phyloP scores from a whole-genome alignment of 1,140 invertebrate genomes.

The Dendroctonus valens region DNA sequence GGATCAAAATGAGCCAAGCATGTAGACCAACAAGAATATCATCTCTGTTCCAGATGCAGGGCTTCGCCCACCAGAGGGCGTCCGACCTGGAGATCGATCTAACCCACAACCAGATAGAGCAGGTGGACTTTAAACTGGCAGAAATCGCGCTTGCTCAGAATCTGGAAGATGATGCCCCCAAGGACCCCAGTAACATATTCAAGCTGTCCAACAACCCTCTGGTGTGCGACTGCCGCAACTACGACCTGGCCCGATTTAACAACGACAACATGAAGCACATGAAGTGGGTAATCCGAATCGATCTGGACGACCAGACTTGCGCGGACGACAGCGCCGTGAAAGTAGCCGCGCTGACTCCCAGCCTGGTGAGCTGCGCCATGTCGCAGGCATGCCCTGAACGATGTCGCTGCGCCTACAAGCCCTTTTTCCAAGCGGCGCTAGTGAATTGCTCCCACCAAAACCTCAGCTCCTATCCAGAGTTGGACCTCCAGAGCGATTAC shows the following conservation, averaged over 20 bases:
- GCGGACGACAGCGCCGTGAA: neutral
- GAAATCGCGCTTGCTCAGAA: neutral
- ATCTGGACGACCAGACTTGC: constrained; percentile 26
- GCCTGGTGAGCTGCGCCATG: constrained; percentile 25
- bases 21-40: neutral
- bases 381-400: constrained; percentile 25
- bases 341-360: constrained; percentile 25
- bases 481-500: neutral
- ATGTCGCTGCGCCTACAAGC: constrained; percentile 30
- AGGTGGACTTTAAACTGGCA: neutral
- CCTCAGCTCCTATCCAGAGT: constrained; percentile 20
- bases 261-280: constrained; percentile 19
- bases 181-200: neutral
- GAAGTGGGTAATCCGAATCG: constrained; percentile 21
- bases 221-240: constrained; percentile 22
- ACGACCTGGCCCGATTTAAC: constrained; percentile 36
- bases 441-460: constrained; percentile 35
- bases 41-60: neutral
- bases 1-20: no score
- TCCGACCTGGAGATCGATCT: neutral
- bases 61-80: neutral
- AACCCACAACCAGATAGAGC: constrained; percentile 1
- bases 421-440: constrained; percentile 20
- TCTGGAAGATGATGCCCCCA: neutral
- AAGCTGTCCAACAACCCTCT: constrained; percentile 17